phyloP scores from a whole-genome alignment of 2,797 vertebrate genomes.

The Crenuchus spilurus region DNA sequence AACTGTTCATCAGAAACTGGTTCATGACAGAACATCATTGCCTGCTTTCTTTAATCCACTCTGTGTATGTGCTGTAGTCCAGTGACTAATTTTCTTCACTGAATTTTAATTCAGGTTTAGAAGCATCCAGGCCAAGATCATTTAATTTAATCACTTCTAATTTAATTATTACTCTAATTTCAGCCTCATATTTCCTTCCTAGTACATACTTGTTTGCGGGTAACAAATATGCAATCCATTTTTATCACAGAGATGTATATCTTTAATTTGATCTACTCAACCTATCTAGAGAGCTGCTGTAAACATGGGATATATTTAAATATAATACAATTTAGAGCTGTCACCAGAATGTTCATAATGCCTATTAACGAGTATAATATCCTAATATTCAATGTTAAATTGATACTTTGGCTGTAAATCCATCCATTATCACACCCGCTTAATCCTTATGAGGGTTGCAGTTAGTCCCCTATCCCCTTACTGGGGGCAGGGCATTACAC shows the following conservation, averaged over 20 bases:
- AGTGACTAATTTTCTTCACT: not conserved
- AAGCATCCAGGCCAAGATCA: not conserved
- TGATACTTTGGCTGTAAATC: too few relatives aligned
- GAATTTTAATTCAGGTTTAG: not conserved
- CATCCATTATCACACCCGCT: too few relatives aligned
- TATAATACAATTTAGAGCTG: too few relatives aligned
- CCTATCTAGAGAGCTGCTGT: too few relatives aligned
- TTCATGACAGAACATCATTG: not conserved
- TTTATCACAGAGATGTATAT: not conserved
- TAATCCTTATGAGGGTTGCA: too few relatives aligned
- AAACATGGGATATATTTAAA: too few relatives aligned
- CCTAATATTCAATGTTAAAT: too few relatives aligned
- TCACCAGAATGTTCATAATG: too few relatives aligned
- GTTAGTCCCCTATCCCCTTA: too few relatives aligned
- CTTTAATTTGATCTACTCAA: not conserved
- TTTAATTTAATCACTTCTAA: conserved; percentile 6
- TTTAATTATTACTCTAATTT: conserved; percentile 13
- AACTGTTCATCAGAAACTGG: not conserved
- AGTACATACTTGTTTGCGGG: not conserved
- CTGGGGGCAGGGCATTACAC: too few relatives aligned
- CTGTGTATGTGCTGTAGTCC: not conserved
- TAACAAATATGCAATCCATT: too few relatives aligned
- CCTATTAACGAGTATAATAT: too few relatives aligned
- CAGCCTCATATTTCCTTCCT: not conserved
- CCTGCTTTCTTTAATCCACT: not conserved